phyloP scores from a whole-genome alignment of 2,888 invertebrate genomes.

The Drosophila borborema region DNA sequence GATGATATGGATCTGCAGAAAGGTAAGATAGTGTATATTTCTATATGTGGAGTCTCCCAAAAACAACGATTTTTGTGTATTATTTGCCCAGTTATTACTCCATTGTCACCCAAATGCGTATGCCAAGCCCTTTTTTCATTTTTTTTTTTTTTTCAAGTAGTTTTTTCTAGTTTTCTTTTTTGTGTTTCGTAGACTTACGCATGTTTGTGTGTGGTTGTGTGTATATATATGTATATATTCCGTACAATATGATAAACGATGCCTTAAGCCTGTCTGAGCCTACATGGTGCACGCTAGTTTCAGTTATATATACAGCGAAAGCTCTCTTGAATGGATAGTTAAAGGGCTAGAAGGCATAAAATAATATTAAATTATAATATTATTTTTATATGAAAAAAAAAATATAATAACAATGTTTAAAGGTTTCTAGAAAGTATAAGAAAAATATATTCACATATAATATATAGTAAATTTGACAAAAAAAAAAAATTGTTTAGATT shows the following conservation, averaged over 20 bases:
- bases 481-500: too few species aligned
- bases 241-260: conserved; percentile 72
- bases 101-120: conserved; percentile 52
- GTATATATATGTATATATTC: neutral
- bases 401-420: too few species aligned
- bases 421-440: too few species aligned
- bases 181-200: conserved; percentile 46
- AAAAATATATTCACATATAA: too few species aligned
- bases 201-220: conserved; percentile 28
- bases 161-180: conserved; percentile 25
- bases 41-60: neutral
- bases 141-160: conserved; percentile 21
- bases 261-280: conserved; percentile 35
- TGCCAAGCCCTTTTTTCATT: conserved; percentile 68
- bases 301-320: conserved; percentile 22
- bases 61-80: conserved; percentile 34
- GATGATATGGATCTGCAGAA: conserved; percentile 87
- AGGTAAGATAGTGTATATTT: conserved; percentile 66
- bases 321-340: neutral
- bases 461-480: too few species aligned
- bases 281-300: conserved; percentile 44
- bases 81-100: conserved; percentile 56
- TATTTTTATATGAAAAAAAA: too few species aligned
- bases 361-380: too few species aligned
- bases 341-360: neutral